phyloP scores from a whole-genome alignment of 2,113 vertebrate species.

The Hassar affinis region DNA sequence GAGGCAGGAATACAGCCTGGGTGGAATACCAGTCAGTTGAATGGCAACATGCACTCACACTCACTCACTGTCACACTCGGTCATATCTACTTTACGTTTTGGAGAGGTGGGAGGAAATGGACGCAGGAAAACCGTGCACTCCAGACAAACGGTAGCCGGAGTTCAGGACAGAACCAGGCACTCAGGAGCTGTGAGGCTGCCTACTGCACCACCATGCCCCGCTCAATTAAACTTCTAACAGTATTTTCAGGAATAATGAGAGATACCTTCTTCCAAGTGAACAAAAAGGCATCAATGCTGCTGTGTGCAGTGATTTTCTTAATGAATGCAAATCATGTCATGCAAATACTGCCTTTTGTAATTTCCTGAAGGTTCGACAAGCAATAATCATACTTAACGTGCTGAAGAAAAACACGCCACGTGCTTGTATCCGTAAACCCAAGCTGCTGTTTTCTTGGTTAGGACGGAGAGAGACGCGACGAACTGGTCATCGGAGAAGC shows the following conservation, averaged over 20 bases:
- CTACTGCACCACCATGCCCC: too few species aligned
- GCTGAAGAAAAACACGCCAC: background rate
- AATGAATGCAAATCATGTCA: too few species aligned
- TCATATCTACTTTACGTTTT: too few species aligned
- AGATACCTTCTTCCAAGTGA: background rate
- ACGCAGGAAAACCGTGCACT: too few species aligned
- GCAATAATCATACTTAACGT: background rate
- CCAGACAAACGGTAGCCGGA: too few species aligned
- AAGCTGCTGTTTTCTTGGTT: conserved; percentile 24
- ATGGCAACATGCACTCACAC: too few species aligned
- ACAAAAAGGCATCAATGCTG: background rate
- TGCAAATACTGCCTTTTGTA: background rate
- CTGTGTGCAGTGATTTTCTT: background rate
- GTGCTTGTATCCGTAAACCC: background rate
- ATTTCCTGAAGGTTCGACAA: background rate
- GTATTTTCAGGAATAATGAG: too few species aligned
- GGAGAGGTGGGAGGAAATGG: too few species aligned
- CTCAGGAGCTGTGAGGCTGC: too few species aligned
- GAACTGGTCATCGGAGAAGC: conserved; percentile 91
- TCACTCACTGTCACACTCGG: too few species aligned
- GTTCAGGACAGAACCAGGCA: too few species aligned
- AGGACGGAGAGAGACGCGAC: conserved; percentile 97
- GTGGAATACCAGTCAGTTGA: background rate
- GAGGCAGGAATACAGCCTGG: background rate
- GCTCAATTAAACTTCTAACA: too few species aligned